phyloP scores from a whole-genome alignment of 2,888 invertebrate species.

The Drosophila parthenogenetica region DNA sequence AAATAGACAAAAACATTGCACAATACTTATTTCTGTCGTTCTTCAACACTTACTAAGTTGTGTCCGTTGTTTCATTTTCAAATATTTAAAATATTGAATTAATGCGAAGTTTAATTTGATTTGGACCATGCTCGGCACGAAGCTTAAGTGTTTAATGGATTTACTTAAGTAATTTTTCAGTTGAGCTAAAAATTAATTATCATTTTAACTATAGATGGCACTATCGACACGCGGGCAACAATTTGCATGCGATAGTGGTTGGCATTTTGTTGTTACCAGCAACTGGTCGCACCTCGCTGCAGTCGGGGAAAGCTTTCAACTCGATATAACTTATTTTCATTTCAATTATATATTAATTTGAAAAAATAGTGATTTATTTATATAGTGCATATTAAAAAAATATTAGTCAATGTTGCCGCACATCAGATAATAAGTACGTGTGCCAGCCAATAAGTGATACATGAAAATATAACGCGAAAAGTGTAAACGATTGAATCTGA shows the following conservation, averaged over 20 bases:
- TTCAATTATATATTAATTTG: conserved; percentile 68
- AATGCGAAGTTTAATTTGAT: no score
- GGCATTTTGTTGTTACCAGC: conserved; percentile 9
- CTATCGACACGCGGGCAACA: neutral
- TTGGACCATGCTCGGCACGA: no score
- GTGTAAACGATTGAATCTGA: conserved; percentile 18
- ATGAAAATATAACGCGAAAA: conserved; percentile 47
- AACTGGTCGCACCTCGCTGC: conserved; percentile 32
- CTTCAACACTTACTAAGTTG: no score
- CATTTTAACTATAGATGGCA: conserved; percentile 15
- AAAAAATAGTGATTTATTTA: conserved; percentile 54
- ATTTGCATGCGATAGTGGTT: neutral
- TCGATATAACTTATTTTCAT: conserved; percentile 74
- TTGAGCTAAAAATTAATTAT: no score
- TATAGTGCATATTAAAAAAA: conserved; percentile 36
- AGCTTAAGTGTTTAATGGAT: no score
- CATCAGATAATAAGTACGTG: conserved; percentile 52
- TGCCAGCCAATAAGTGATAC: conserved; percentile 3
- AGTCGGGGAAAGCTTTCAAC: conserved; percentile 69
- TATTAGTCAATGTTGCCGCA: conserved; percentile 36
- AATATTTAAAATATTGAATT: no score
- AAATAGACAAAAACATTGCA: no score
- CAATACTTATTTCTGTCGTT: no score
- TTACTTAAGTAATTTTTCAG: no score
- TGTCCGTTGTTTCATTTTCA: no score